These are phyloP conservation scores for Ochotona curzoniae DNA, from an alignment of 2,113 vertebrate species.

Conservation along the genomic window DNA sequence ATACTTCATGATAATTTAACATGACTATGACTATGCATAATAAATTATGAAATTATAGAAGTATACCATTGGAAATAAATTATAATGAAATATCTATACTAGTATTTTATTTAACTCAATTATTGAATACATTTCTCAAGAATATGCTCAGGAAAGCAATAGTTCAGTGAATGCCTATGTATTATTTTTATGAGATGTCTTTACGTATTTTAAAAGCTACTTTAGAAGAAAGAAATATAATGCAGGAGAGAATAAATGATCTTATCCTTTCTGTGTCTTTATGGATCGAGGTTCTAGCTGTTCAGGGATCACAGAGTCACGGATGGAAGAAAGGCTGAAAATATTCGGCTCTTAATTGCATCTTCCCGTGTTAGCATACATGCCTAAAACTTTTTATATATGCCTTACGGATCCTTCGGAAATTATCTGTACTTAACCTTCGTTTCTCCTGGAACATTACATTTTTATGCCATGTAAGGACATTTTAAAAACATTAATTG, in stretches of 20 bases:
- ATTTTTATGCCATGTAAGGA: conserved; percentile 38
- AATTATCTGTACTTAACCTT: conserved; percentile 1
- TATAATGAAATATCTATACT: conserved; percentile 19
- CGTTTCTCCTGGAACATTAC: conserved; percentile 4
- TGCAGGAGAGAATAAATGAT: background rate
- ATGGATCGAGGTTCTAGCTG: conserved; percentile 26
- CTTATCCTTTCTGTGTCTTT: conserved; percentile 18
- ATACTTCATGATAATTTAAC: conserved; percentile 59
- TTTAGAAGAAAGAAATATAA: conserved; percentile 10
- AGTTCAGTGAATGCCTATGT: background rate
- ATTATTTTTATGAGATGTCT: background rate
- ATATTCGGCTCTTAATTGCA: background rate
- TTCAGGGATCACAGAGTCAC: conserved; percentile 28
- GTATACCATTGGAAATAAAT: conserved; percentile 27
- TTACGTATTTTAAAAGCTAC: background rate
- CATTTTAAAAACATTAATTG: background rate
- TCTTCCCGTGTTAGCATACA: background rate
- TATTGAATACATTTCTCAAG: conserved; percentile 11
- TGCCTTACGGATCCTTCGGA: background rate
- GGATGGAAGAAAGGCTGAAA: background rate
- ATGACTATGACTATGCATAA: conserved; percentile 69
- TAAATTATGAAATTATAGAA: conserved; percentile 50
- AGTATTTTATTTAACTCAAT: background rate
- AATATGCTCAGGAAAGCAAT: conserved; percentile 26
- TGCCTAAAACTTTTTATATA: background rate